Evolutionary conservation across 2,797 vertebrate species (phyloP), one percentile per base, ranked within the genome.

Genomic region (Siniperca obscura): DNA sequence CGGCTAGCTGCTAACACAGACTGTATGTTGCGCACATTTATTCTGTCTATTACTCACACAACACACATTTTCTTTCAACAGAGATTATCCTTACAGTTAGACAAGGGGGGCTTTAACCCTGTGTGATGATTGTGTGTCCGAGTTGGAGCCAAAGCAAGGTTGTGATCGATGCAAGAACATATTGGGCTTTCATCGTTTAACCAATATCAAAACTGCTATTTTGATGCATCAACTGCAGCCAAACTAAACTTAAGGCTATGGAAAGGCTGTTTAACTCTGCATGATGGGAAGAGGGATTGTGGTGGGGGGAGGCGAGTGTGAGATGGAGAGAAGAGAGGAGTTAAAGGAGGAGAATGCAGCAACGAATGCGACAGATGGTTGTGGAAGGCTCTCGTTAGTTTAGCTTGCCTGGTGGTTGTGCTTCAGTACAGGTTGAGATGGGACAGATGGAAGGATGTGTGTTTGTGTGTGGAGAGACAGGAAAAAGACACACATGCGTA

Each of bases 361-460:
- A 60, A 87, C 92, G 90, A 92, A 93, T 88, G 87, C 78, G 95
- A 96, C 96, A 96, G 96, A 96, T 96, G 95, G 96, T 92, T 92
- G 92, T 86, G 90, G 94, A 95, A 94, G 93, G 90, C 92, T 94
- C 93, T 94, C 85, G 94, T 95, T 95, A 94, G 94, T 95, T 36
- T 93, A 91, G 93, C 90, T 92, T 93, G 94, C 93, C 90, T 91
- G 93, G 90, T 94, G 94, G 85, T 92, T 92, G 92, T 90, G 91
- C 91, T 94, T 92, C 93, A 94, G 94, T 92, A 90, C 93, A 95
- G 95, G 93, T 96, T 96, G 92, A 94, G 92, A 94, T 89, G 84
- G 92, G 95, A 95, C 95, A 96, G 95, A 96, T 95, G 95, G 95
- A 94, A 92, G 92, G 94, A 94, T 93, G 92, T 92, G 91, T 90